Base-by-base conservation (phyloP, 2,888 invertebrate genomes). In the Dryobotodes eremita region DNA sequence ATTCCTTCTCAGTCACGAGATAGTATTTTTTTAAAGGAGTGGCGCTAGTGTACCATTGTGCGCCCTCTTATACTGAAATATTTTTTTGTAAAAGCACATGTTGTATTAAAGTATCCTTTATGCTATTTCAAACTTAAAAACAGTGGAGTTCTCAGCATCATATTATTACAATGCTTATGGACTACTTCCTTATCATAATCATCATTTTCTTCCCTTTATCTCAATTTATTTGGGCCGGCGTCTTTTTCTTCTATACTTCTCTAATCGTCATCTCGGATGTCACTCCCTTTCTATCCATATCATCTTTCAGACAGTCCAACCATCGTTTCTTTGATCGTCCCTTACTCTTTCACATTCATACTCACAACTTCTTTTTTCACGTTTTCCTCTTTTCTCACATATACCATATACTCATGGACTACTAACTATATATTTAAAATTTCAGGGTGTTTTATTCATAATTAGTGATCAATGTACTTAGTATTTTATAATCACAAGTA, bases 391-490 rank as follows among this genome's bases (percentile, higher is more conserved):
- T 61, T 61, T 10, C 26, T 61, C 31, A 61, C 20, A 31, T 20
- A 17, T 31, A 61, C 15, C 7, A 15, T 59, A 59, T 15, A 15
- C 15, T 26, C n/a, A 13, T 11, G 57, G 11, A 15, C 2, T 46
- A 42, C 13, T 64, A 23, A 1, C 17, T 23, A 15, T 61, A 1
- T 42, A 15, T 76, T 48, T 20, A 23, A 36, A 10, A 64, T 20
- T 31, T 57, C 48, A 36, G 48, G 57, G 26, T 42, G n/a, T 77
- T 50, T 62, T 77, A 57, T 36, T 26, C 0, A 36, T 48, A 31
- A 26, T 48, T 75, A 31, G 17, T 20, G 3, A 75, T 76, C 17
- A 64, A 20, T 36, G 20, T 73, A 72, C 17, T 71, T 46, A 73
- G 2, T 48, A 55, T 57, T n/a, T 10, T 65, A 65, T 57, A 42